Evolutionary conservation across 1,140 invertebrate genomes (phyloP), one percentile per base, ranked within the genome.

Genomic region (Heliconius nattereri): DNA sequence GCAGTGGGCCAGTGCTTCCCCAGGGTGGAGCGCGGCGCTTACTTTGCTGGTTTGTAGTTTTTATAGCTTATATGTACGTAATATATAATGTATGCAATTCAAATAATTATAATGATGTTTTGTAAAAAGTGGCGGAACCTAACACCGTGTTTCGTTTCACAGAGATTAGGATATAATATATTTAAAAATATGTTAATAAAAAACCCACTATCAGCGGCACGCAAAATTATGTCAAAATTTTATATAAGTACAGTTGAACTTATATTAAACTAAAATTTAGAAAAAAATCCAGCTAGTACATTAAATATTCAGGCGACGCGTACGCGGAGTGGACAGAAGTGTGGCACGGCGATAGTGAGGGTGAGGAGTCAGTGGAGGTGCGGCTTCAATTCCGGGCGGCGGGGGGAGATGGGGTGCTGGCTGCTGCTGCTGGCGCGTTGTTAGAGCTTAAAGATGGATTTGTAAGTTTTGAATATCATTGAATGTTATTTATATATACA

Each of bases 1-100:
- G 96, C 97, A 81, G 97, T 98, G 13, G 97, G 97, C 0, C 97
- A 98, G 85, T 99, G 98, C 93, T 98, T 98, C 87, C 96, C 97
- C 0, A 96, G 96, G 60, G 97, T 99, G 6, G 98, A 99, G 90
- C 95, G 95, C 71, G 98, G 98, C 71, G 97, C 97, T 0, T 98
- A 97, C 91, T 98, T 99, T 87, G 96, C 96, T 26, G 92, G 98
- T 98, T 35, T 29, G 29, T 35, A 54, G 20, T 57, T 57, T 23
- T 2, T 57, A 9, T 23, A 23, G n/a, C 3, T 23, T 40, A 20
- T n/a, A n/a, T 20, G 7, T 54, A n/a, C n/a, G n/a, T n/a, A n/a
- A 20, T 54, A 20, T 5, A 7, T 2, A 19, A 7, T 54, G 20
- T n/a, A 1, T 23, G 23, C 52, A 7, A 57, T 26, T n/a, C n/a